These are phyloP conservation scores for Channa striata DNA, from an alignment of 2,797 vertebrate genomes.

Conservation along the genomic window DNA sequence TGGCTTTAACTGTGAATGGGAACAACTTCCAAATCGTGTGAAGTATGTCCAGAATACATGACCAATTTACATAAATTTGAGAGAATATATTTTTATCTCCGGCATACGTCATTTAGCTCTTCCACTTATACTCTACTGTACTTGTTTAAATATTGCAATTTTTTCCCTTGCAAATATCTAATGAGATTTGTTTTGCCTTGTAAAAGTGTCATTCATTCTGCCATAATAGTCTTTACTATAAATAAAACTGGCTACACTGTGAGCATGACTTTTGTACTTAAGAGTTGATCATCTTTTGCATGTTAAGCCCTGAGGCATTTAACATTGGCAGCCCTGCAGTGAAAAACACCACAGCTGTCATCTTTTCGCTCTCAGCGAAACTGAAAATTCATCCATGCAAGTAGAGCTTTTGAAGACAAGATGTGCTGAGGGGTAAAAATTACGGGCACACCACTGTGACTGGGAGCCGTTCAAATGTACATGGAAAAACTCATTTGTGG, in stretches of 20 bases:
- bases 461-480: background rate
- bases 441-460: background rate
- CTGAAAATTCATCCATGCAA: slow-evolving; percentile 13
- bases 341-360: slow-evolving; percentile 27
- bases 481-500: background rate
- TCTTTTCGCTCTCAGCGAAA: slow-evolving; percentile 23
- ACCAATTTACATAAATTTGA: too few species aligned
- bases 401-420: background rate
- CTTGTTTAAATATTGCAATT: slow-evolving; percentile 1
- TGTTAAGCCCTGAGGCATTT: slow-evolving; percentile 6
- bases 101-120: too few species aligned
- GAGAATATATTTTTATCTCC: too few species aligned
- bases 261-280: slow-evolving; percentile 1
- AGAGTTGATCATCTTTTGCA: background rate
- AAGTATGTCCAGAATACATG: too few species aligned
- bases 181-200: too few species aligned
- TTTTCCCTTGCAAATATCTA: background rate
- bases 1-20: too few species aligned
- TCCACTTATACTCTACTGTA: background rate
- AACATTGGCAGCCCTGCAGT: background rate
- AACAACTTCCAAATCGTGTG: too few species aligned
- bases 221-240: background rate
- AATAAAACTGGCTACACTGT: background rate
- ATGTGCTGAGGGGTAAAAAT: slow-evolving; percentile 1
- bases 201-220: too few species aligned